A percentile compares a stretch with the other conserved stretches of the same genome.
Conservation (phyloP, 2,888 invertebrate species). For the Panorpa germanica region DNA sequence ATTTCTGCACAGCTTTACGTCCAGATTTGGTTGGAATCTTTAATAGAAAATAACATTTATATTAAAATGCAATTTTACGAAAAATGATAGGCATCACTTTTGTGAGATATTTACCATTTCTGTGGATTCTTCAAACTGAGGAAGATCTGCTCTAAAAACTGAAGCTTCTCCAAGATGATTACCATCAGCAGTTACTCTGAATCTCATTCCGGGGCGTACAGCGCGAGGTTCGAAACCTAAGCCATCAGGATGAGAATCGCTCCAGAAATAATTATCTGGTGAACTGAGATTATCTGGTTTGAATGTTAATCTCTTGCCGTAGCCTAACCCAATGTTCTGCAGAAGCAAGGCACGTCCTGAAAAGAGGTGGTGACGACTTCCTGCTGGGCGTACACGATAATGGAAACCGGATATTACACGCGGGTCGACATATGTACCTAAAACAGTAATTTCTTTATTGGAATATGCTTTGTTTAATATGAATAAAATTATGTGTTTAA, state of each 20-base stretch:
- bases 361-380: slow-evolving; percentile 41
- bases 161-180: slow-evolving; percentile 40
- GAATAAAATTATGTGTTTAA: slow-evolving; percentile 3
- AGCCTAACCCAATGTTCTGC: slow-evolving; percentile 51
- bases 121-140: slow-evolving; percentile 44
- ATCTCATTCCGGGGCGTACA: slow-evolving; percentile 44
- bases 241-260: slow-evolving; percentile 55
- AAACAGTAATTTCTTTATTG: slow-evolving; percentile 9
- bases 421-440: slow-evolving; percentile 54
- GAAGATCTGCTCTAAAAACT: slow-evolving; percentile 46
- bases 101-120: slow-evolving; percentile 30
- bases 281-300: slow-evolving; percentile 37
- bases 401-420: slow-evolving; percentile 52
- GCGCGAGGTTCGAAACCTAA: slow-evolving; percentile 48
- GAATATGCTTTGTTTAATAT: neutral
- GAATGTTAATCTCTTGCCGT: slow-evolving; percentile 57
- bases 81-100: slow-evolving; percentile 21
- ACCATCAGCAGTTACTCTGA: slow-evolving; percentile 37
- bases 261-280: slow-evolving; percentile 56
- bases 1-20: slow-evolving; percentile 35
- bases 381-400: slow-evolving; percentile 51
- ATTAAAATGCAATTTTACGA: too few relatives aligned
- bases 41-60: too few relatives aligned
- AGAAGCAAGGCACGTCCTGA: slow-evolving; percentile 40
- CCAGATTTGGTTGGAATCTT: too few relatives aligned